Conservation (phyloP, 2,113 vertebrate genomes). For the Notothenia rossii region DNA sequence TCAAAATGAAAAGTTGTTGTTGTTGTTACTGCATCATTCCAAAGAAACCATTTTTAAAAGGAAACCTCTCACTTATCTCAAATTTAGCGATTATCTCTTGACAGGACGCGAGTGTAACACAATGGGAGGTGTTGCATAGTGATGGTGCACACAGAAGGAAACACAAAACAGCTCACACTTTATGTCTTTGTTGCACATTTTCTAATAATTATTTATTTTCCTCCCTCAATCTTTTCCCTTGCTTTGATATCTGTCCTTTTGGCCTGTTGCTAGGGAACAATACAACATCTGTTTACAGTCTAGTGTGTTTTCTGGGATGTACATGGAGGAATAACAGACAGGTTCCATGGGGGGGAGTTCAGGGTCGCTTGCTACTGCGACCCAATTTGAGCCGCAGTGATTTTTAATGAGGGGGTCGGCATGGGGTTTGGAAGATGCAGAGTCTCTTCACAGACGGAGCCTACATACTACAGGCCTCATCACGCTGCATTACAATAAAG, state of each 20-base stretch:
- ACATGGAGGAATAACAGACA: slow-evolving; percentile 43
- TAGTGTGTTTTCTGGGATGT: slow-evolving; percentile 24
- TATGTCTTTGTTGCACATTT: not conserved
- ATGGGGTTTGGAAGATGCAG: slow-evolving; percentile 28
- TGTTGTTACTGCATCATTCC: not conserved
- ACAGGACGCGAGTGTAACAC: too few relatives aligned
- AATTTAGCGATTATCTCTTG: too few relatives aligned
- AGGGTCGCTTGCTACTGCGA: slow-evolving; percentile 18
- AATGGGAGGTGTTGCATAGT: too few relatives aligned
- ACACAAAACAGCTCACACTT: too few relatives aligned
- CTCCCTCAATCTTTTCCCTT: not conserved
- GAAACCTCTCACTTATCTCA: too few relatives aligned
- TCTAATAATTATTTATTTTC: slow-evolving; percentile 3
- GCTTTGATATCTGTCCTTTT: slow-evolving; percentile 42
- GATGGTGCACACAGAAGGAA: too few relatives aligned
- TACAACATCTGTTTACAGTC: slow-evolving; percentile 32
- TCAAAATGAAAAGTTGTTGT: not conserved
- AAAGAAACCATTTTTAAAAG: too few relatives aligned
- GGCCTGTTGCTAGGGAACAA: slow-evolving; percentile 65
- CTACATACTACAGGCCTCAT: slow-evolving; percentile 53
- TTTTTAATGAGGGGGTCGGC: slow-evolving; percentile 47
- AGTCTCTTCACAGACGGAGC: slow-evolving; percentile 46
- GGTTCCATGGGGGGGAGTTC: slow-evolving; percentile 21
- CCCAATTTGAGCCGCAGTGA: slow-evolving; percentile 35
- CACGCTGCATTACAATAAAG: slow-evolving; percentile 70